These are phyloP conservation scores for Eremobia ochroleuca DNA, from an alignment of 2,888 invertebrate genomes.

Conservation along the genomic window DNA sequence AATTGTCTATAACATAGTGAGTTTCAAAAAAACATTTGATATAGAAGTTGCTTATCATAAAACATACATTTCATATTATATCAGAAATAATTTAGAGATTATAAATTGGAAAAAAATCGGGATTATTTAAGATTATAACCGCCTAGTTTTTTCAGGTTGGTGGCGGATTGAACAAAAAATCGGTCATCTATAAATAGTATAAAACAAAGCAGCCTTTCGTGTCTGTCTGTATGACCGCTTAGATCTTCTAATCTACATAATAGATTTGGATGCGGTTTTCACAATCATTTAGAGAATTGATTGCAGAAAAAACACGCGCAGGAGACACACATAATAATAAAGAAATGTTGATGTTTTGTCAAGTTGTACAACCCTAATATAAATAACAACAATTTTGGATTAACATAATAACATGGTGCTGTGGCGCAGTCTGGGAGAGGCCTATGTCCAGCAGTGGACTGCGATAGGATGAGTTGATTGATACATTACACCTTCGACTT, in stretches of 20 bases:
- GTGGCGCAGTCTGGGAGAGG: no score
- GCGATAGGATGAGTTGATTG: no score
- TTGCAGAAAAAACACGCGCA: no score
- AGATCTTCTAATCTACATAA: background rate
- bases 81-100: conserved; percentile 18
- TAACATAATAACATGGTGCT: background rate
- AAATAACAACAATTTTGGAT: conserved; percentile 8
- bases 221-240: background rate
- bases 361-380: background rate
- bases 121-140: background rate
- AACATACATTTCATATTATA: background rate
- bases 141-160: background rate
- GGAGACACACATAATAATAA: background rate
- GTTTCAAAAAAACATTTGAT: conserved; percentile 40
- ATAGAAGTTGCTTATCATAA: background rate
- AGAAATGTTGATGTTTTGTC: background rate
- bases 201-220: background rate
- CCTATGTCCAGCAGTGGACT: no score
- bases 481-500: background rate
- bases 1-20: conserved; percentile 49
- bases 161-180: background rate
- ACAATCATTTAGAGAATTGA: background rate
- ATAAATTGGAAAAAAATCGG: conserved; percentile 4
- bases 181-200: background rate
- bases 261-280: background rate